Evolutionary conservation across 2,113 vertebrate species (phyloP), one percentile per base, ranked within the genome.

Genomic region (Lucifuga dentata): DNA sequence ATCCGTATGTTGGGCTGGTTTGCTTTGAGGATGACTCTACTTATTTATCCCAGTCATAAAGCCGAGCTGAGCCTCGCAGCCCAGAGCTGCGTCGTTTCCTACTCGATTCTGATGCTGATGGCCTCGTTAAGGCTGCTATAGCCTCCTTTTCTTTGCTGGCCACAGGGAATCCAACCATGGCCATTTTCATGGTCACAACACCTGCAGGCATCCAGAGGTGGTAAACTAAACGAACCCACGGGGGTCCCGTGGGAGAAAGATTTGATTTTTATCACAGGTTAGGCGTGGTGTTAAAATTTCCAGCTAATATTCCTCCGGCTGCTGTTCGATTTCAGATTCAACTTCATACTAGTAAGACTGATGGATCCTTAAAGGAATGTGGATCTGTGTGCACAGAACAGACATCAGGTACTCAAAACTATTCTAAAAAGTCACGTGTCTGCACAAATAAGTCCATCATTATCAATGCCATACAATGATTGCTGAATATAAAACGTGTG

Each of bases 101-200:
- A 60, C 68, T 77, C 59, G 66, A 91, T 95, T 94, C 89, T 92
- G 89, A 93, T 94, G 93, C 88, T 93, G 91, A 94, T 93, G 82
- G 75, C 74, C 91, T 86, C 85, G 84, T 92, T 92, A 92, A 91
- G 84, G 63, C 59, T 23, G 81, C 78, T 80, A 88, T 82, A 80
- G 69, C 81, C 56, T 57, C 85, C 73, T 77, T 89, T 89, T 90
- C 85, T 88, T 52, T 35, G 23, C 38, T 21, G 82, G 35, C 77
- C 29, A 85, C 90, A 79, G 91, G 90, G 56, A 44, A 73, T 75
- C 82, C 59, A 10, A 67, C 89, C 90, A 89, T 50, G 87, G 87
- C 91, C 92, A 92, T 93, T 92, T 90, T 90, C 93, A 94, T 91
- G 88, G 92, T 86, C 92, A 92, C 89, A 78, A 90, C 89, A 82